Evolutionary conservation across 1,140 invertebrate genomes (phyloP), one percentile per base, ranked within the genome.

Genomic region (Argopecten irradians): DNA sequence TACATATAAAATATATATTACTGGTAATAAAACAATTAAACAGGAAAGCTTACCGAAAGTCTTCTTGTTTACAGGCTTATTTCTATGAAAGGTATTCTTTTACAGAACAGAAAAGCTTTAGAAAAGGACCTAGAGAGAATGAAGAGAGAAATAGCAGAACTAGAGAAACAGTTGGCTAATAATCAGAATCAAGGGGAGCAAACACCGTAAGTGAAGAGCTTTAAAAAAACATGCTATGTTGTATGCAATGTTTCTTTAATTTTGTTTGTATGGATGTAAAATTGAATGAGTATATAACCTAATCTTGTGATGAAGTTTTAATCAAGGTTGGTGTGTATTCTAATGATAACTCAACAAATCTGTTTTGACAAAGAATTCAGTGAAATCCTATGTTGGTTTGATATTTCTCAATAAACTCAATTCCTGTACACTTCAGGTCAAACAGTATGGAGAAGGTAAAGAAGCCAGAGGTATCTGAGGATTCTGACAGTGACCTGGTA

Each of bases 51-150:
- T 34, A 13, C 16, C 35, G 32, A 36, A 83, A 33, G n/a, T 33
- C 28, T 33, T 5, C 19, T 22, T n/a, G 13, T n/a, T 28, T 35
- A 35, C 34, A 22, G 13, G 34, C 85, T 88, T 84, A 43, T 55
- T 13, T 85, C 34, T 43, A 32, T 43, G 82, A 33, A n/a, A n/a
- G 5, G 34, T 36, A 34, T 39, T 82, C 85, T 28, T 7, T 89
- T 88, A 82, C 36, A 92, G 91, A 86, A 92, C 46, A 88, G 87
- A 84, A 34, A 86, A 13, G 32, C 86, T 19, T 46, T 91, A 32
- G 90, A 91, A 71, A 88, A 82, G 41, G 90, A 92, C 19, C 46
- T 92, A 32, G 90, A 91, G n/a, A 90, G 87, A 88, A 90, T 92
- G 90, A 85, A 82, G 11, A 82, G 82, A 43, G 87, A 92, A 84